Conservation (phyloP, 2,113 vertebrate species). For the Sinocyclocheilus anophthalmus region DNA sequence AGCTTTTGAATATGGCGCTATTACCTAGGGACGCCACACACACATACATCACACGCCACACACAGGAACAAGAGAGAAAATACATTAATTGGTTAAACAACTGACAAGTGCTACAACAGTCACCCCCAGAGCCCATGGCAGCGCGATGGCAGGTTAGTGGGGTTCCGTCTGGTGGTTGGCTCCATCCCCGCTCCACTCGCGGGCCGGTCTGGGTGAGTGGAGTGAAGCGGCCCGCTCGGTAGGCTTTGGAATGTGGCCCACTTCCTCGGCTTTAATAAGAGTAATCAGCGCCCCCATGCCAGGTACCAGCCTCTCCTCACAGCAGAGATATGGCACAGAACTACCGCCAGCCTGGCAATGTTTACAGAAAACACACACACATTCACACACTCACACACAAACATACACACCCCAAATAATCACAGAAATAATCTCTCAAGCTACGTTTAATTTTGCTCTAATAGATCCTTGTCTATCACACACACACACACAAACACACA, state of each 20-base stretch:
- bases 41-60: conserved; percentile 32
- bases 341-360: conserved; percentile 72
- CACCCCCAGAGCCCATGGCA: conserved; percentile 91
- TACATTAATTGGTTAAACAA: conserved; percentile 85
- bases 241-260: conserved; percentile 95
- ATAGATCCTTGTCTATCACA: conserved; percentile 4
- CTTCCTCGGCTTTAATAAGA: conserved; percentile 94
- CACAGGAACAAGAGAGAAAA: conserved; percentile 62
- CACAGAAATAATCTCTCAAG: conserved; percentile 30
- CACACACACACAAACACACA: not conserved
- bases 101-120: conserved; percentile 90
- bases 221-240: conserved; percentile 86
- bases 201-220: conserved; percentile 75
- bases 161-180: conserved; percentile 90
- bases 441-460: conserved; percentile 28
- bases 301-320: conserved; percentile 87
- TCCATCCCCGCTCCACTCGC: conserved; percentile 80
- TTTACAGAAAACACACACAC: conserved; percentile 82
- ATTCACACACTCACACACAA: conserved; percentile 34
- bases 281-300: conserved; percentile 97
- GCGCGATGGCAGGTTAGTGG: conserved; percentile 79
- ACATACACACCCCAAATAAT: conserved; percentile 46
- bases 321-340: conserved; percentile 86
- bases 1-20: conserved; percentile 38
- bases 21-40: not conserved